A percentile compares a stretch with the other conserved stretches of the same genome.
phyloP scores from a whole-genome alignment of 2,113 vertebrate species.

The Tauraco erythrolophus region DNA sequence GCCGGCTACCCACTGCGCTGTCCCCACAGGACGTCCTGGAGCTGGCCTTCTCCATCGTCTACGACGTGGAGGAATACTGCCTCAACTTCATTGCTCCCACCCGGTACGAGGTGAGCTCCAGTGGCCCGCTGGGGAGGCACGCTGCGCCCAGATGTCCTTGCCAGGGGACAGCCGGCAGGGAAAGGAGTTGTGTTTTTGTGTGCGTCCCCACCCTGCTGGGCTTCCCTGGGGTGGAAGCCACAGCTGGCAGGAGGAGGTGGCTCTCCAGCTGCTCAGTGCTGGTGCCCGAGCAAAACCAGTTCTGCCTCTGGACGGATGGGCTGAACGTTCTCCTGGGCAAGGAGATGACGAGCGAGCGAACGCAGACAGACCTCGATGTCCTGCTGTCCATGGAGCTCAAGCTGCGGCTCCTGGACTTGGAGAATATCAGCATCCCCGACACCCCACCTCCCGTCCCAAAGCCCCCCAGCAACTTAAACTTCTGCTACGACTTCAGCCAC shows the following conservation, averaged over 20 bases:
- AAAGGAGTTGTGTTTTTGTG: not conserved
- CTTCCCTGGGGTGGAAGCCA: not conserved
- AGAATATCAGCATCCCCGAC: conserved; percentile 92
- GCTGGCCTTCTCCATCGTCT: conserved; percentile 91
- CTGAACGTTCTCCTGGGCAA: conserved; percentile 90
- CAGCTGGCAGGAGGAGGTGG: too few species aligned
- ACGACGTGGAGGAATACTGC: conserved; percentile 89
- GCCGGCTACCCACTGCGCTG: not conserved
- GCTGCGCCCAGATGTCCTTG: not conserved
- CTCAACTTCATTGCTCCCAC: conserved; percentile 94
- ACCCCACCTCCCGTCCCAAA: conserved; percentile 87
- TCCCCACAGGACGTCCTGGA: conserved; percentile 87
- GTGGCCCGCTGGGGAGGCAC: accelerated
- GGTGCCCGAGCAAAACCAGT: conserved; percentile 75
- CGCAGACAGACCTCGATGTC: conserved; percentile 91
- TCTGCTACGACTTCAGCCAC: conserved; percentile 94
- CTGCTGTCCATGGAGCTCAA: conserved; percentile 98
- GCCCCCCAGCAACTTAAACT: conserved; percentile 94
- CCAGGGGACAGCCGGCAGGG: not conserved
- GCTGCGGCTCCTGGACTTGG: conserved; percentile 93
- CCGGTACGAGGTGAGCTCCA: conserved; percentile 87
- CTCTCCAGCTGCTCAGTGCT: not conserved
- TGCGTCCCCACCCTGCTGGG: not conserved
- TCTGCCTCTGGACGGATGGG: conserved; percentile 95
- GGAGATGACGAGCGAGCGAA: conserved; percentile 92